Evolutionary conservation across 2,888 invertebrate species (phyloP).

Genomic region (Sinodicranocentrus sp.): DNA sequence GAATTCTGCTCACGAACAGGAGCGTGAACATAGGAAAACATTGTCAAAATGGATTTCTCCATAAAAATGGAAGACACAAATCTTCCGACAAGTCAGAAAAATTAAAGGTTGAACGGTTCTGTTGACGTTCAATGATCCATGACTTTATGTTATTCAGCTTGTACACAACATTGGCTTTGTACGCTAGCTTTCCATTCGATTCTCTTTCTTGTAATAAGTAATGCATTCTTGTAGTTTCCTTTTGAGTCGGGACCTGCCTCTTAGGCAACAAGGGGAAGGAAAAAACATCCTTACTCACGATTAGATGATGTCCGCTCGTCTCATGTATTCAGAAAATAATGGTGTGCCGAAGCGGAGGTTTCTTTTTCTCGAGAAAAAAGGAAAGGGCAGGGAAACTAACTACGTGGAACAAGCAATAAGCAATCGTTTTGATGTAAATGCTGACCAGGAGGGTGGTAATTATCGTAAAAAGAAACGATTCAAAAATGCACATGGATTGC

Average conservation of each 20-base stretch:
- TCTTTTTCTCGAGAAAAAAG: slow-evolving; percentile 17
- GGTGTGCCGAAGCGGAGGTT: not conserved
- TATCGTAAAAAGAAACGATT: slow-evolving; percentile 64
- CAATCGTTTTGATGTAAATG: slow-evolving; percentile 22
- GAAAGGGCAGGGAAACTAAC: slow-evolving; percentile 26
- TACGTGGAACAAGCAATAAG: slow-evolving; percentile 35
- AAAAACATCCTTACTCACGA: not conserved
- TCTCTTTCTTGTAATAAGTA: no score
- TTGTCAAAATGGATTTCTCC: not conserved
- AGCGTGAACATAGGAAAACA: not conserved
- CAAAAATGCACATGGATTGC: slow-evolving; percentile 42
- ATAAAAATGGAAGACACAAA: slow-evolving; percentile 28
- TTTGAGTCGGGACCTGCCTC: slow-evolving; percentile 15
- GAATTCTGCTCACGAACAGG: not conserved
- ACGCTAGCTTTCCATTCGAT: not conserved
- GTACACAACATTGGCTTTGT: slow-evolving; percentile 10
- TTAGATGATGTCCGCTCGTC: not conserved
- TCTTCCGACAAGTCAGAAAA: slow-evolving; percentile 20
- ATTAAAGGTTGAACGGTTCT: slow-evolving; percentile 42
- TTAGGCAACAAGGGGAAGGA: slow-evolving; percentile 9
- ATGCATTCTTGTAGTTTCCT: no score
- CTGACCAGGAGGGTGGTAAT: slow-evolving; percentile 58
- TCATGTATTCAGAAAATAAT: not conserved
- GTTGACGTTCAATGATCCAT: slow-evolving; percentile 63
- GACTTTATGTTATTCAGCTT: slow-evolving; percentile 21